These are phyloP conservation scores for Montipora capitata DNA, from an alignment of 92 coral and sea anemone species.

Conservation along the genomic window DNA sequence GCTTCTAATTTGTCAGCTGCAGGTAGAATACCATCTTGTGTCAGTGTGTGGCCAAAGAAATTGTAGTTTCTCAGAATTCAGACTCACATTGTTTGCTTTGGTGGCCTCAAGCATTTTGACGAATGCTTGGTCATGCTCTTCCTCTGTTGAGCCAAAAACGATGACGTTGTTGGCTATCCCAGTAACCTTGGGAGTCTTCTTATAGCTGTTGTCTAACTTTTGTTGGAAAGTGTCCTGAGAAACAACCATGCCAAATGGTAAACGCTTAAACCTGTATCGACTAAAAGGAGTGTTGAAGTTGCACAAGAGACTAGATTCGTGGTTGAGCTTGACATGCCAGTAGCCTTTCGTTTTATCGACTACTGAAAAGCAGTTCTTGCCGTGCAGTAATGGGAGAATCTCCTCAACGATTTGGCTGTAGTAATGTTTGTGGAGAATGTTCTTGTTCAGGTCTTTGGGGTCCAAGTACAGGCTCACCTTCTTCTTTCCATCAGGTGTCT, in stretches of 20 bases:
- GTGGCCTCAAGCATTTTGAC: conserved; percentile 56
- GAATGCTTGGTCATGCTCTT: conserved; percentile 81
- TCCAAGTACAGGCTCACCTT: conserved; percentile 43
- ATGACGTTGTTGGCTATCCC: conserved; percentile 73
- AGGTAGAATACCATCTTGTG: conserved; percentile 59
- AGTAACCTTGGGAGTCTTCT: conserved; percentile 64
- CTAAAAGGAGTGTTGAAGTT: conserved; percentile 67
- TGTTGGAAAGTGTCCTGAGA: conserved; percentile 60
- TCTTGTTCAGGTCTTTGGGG: conserved; percentile 74
- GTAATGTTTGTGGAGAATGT: conserved; percentile 72
- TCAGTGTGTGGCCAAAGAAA: conserved; percentile 70
- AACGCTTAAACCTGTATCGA: conserved; percentile 60
- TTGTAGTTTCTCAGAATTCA: conserved; percentile 77
- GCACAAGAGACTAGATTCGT: conserved; percentile 79
- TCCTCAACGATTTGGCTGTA: conserved; percentile 76
- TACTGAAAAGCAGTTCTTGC: conserved; percentile 75
- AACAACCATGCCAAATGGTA: conserved; percentile 72
- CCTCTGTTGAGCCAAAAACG: conserved; percentile 66
- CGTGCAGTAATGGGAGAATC: conserved; percentile 60
- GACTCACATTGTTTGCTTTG: conserved; percentile 69
- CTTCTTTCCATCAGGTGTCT: conserved; percentile 20
- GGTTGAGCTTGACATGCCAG: conserved; percentile 81
- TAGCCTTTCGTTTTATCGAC: conserved; percentile 70
- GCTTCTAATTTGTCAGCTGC: conserved; percentile 76
- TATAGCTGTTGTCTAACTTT: conserved; percentile 71